Base-by-base conservation (phyloP, 2,797 vertebrate genomes). In the Pipistrellus pygmaeus region DNA sequence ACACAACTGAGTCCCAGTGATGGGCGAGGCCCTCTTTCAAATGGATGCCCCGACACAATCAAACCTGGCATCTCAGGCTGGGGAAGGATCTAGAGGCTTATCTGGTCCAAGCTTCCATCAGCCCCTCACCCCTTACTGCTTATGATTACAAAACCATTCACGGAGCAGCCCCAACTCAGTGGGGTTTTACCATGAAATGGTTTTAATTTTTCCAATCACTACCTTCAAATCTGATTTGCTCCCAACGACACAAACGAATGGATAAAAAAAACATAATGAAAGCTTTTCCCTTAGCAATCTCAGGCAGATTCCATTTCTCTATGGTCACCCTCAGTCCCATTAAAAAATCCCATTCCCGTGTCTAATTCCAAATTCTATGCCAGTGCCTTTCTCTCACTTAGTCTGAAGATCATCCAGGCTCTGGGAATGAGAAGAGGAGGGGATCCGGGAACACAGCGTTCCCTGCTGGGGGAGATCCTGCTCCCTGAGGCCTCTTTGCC, bases 181-280 rank as follows among this genome's bases (percentile, higher is more conserved):
- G 60, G 48, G 27, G 9, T 32, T 8, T 15, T 64, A 32, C 27
- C 51, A 72, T 20, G 27, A 73, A 73, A 48, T 25, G 30, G 30
- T n/a, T 95, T 76, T 48, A 8, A 18, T 80, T 88, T 88, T 95
- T 66, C 84, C 27, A 64, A 44, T 87, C 18, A 27, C 87, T 69
- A 64, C 68, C 55, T 69, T 48, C 84, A 77, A 46, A n/a, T 64
- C 17, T 73, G 68, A 81, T 76, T 73, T 77, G 62, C 32, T 93
- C 38, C 48, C 76, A 85, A 66, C 27, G 11, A 60, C 77, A 66
- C 41, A 81, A 88, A 88, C n/a, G 2, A 35, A 35, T 12, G 44
- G 66, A 88, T 14, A 3, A 38, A 32, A 80, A 46, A 46, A 48
- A 48, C 14, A 48, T 35, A 1, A 0, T 7, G 72, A 68, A 82